A percentile compares a stretch with the other conserved stretches of the same genome.
These are phyloP conservation scores for Microctonus hyperodae DNA, from an alignment of 2,888 invertebrate species.

Conservation along the genomic window DNA sequence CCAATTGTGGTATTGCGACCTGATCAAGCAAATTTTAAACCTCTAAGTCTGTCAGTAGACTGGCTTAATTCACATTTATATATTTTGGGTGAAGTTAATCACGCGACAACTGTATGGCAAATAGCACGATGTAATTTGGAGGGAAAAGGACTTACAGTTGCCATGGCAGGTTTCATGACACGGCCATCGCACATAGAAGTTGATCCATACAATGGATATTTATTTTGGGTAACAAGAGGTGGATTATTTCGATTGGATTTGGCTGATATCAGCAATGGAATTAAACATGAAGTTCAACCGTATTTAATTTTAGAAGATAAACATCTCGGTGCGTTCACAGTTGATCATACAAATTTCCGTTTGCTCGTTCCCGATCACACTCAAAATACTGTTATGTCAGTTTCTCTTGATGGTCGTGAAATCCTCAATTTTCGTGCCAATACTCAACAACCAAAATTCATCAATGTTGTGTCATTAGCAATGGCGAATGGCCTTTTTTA, in stretches of 20 bases:
- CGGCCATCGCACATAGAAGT: conserved; percentile 84
- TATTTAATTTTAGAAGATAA: conserved; percentile 72
- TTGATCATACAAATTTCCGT: conserved; percentile 83
- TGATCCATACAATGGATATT: conserved; percentile 92
- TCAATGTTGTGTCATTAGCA: conserved; percentile 77
- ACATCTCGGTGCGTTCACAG: conserved; percentile 80
- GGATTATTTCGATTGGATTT: conserved; percentile 81
- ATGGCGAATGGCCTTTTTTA: conserved; percentile 81
- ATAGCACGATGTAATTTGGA: conserved; percentile 80
- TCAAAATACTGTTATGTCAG: conserved; percentile 80
- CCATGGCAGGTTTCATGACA: conserved; percentile 73
- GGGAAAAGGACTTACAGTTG: conserved; percentile 74
- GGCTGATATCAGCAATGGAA: conserved; percentile 77
- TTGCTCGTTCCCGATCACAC: conserved; percentile 78
- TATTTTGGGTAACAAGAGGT: conserved; percentile 78
- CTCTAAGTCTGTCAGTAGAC: conserved; percentile 80
- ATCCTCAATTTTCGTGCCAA: conserved; percentile 76
- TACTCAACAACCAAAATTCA: conserved; percentile 78
- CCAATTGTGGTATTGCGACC: conserved; percentile 67
- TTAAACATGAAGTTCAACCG: conserved; percentile 73
- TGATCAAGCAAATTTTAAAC: conserved; percentile 69
- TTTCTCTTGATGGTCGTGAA: conserved; percentile 83
- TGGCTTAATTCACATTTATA: conserved; percentile 89
- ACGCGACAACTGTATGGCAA: conserved; percentile 70
- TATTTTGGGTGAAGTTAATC: conserved; percentile 76